Conservation (phyloP, 1,140 invertebrate species). For the Hestina assimilis region DNA sequence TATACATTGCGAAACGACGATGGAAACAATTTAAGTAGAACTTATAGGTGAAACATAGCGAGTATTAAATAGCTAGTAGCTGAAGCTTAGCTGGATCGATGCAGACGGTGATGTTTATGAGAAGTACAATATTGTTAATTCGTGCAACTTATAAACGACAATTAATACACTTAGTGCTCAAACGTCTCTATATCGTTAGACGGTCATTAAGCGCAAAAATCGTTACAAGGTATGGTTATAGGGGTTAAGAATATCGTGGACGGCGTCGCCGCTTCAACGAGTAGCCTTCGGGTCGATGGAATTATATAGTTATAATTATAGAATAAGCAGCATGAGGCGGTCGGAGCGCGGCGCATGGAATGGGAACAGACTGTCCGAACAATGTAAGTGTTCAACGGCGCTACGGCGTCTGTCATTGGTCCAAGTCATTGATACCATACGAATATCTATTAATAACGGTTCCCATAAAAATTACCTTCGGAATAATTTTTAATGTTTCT, state of each 20-base stretch:
- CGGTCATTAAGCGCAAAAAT: slow-evolving; percentile 1
- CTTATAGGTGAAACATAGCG: slow-evolving; percentile 9
- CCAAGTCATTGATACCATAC: background rate
- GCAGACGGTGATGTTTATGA: slow-evolving; percentile 58
- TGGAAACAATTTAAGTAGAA: slow-evolving; percentile 18
- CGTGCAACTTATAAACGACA: slow-evolving; percentile 16
- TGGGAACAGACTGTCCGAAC: slow-evolving; percentile 30
- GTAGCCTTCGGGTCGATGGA: slow-evolving; percentile 1
- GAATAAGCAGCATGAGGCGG: slow-evolving; percentile 29
- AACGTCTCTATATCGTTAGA: background rate
- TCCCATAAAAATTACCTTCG: background rate
- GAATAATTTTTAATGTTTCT: background rate
- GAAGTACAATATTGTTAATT: slow-evolving; percentile 75
- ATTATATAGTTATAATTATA: background rate
- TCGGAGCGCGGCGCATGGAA: slow-evolving; percentile 32
- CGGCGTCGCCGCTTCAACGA: background rate
- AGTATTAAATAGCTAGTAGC: slow-evolving; percentile 18
- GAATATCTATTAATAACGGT: slow-evolving; percentile 1
- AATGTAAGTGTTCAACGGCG: slow-evolving; percentile 29
- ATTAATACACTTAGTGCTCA: background rate
- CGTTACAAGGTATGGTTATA: slow-evolving; percentile 1
- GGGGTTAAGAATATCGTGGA: background rate
- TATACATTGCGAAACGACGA: slow-evolving; percentile 50
- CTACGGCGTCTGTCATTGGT: slow-evolving; percentile 21
- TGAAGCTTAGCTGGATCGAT: slow-evolving; percentile 29